phyloP scores from a whole-genome alignment of 2,113 vertebrate genomes.

The Cyprinus carpio region DNA sequence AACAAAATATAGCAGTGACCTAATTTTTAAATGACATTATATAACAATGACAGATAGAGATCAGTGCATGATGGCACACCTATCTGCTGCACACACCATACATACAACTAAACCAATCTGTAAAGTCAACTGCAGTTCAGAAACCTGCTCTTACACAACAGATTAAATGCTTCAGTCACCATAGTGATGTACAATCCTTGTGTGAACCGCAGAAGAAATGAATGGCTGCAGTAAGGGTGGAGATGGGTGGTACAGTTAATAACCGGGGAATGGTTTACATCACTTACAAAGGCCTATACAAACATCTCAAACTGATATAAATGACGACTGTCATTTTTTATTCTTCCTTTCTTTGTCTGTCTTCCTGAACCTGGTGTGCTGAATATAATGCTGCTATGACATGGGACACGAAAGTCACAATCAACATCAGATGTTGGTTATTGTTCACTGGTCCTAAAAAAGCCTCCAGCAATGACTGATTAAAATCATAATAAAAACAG shows the following conservation, averaged over 20 bases:
- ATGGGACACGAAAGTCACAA: no score
- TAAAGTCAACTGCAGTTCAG: background rate
- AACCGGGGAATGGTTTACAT: slow-evolving; percentile 11
- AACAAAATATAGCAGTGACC: no score
- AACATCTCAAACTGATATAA: slow-evolving; percentile 12
- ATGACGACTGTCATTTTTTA: background rate
- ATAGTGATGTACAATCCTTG: slow-evolving; percentile 16
- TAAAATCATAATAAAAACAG: no score
- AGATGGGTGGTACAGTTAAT: slow-evolving; percentile 7
- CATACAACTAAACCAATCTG: background rate
- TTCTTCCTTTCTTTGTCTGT: background rate
- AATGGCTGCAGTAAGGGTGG: background rate
- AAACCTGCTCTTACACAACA: background rate
- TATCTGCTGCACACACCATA: no score
- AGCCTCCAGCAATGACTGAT: no score
- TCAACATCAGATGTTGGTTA: no score
- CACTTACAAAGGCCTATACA: slow-evolving; percentile 23
- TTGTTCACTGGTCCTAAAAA: no score
- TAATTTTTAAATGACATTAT: no score
- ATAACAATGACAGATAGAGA: no score
- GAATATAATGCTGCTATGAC: background rate
- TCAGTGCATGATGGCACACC: no score
- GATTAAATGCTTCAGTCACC: slow-evolving; percentile 20
- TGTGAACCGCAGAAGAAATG: background rate
- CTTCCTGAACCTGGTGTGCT: background rate